Conservation (phyloP, 2,888 invertebrate genomes). For the Piscicola geometra region DNA sequence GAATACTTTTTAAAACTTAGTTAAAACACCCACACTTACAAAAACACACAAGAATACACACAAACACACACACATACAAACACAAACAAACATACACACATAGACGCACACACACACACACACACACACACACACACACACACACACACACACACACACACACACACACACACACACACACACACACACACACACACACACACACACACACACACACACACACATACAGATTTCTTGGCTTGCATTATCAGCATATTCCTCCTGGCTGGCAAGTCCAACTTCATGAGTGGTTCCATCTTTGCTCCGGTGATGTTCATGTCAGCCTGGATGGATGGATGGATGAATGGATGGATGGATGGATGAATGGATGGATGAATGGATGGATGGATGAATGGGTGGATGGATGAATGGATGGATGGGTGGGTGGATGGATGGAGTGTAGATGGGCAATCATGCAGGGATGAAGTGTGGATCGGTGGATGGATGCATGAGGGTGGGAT, state of each 20-base stretch:
- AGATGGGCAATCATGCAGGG: no score
- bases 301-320: slow-evolving; percentile 93
- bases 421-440: no score
- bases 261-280: slow-evolving; percentile 72
- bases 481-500: neutral
- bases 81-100: neutral
- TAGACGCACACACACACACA: neutral
- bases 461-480: no score
- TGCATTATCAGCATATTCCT: slow-evolving; percentile 73
- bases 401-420: no score
- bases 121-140: neutral
- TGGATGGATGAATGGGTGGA: no score
- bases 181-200: neutral
- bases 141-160: neutral
- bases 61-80: neutral
- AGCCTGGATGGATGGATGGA: no score
- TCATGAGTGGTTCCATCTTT: slow-evolving; percentile 78
- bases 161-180: neutral
- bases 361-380: no score
- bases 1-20: no score
- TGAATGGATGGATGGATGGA: no score
- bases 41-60: neutral
- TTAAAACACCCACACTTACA: no score
- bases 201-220: slow-evolving; percentile 18
- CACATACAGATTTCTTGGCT: slow-evolving; percentile 46